Base-by-base conservation (phyloP, 2,113 vertebrate species). In the Corythornis madagascariensis region DNA sequence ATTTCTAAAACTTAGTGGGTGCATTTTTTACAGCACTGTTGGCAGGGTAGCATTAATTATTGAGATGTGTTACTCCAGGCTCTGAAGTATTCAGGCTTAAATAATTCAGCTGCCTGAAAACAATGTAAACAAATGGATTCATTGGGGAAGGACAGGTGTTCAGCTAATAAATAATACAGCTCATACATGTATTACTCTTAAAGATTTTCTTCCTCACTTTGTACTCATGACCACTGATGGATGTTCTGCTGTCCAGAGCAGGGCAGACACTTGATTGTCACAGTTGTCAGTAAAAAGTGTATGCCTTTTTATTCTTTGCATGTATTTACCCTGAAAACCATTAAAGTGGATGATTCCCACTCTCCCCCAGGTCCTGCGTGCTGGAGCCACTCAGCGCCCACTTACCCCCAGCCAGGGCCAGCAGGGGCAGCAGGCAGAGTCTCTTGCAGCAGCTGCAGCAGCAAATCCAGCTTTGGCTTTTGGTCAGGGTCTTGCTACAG, bases 401-500 rank as follows among this genome's bases (percentile, higher is more conserved):
- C 98, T 99, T 48, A 99, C 99, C 78, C 99, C 99, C 29, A 99
- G 93, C 24, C 99, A 99, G 97, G 97, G 99, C 43, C 99, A 99
- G 84, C 99, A 99, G 87, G 98, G 99, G 94, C 99, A 99, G 86
- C 99, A 99, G 96, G 97, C 97, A 91, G 99, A 99, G 88, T 99
- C 98, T 48, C 97, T 99, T 72, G 99, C 99, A 86, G 98, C 98
- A 82, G 98, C 98, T 87, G 97, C 98, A 31, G 97, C 98, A 78
- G 97, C 98, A 92, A 99, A 99, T 96, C 98, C 99, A 86, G 98
- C 99, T 75, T 97, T 99, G 97, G 99, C 99, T 61, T 99, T 99
- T 90, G 98, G 98, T 89, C 98, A 98, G 94, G 97, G 98, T 89
- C 98, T 98, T 94, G 98, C 98, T 96, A 97, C 99, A 61, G 98